phyloP scores from a whole-genome alignment of 2,888 invertebrate species.

The Coronaproctus castanopsis region DNA sequence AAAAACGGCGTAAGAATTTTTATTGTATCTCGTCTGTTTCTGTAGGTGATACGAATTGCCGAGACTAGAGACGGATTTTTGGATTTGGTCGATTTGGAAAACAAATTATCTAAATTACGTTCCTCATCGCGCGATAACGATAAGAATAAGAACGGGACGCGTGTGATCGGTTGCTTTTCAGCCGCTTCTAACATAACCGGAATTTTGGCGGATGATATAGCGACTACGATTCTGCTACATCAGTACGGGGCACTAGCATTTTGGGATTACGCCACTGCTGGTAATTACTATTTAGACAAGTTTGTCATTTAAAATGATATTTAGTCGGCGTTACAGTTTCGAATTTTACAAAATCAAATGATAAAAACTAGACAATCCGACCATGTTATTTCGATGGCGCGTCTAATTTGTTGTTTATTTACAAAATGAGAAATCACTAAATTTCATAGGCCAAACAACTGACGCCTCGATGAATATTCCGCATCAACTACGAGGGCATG shows the following conservation, averaged over 20 bases:
- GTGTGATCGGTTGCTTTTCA: conserved; percentile 63
- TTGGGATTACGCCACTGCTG: conserved; percentile 78
- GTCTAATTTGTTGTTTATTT: too few species aligned
- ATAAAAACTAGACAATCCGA: conserved; percentile 1
- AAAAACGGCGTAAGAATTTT: too few species aligned
- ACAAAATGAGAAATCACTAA: too few species aligned
- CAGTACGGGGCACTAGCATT: conserved; percentile 63
- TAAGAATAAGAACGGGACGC: conserved; percentile 30
- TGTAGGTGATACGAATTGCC: conserved; percentile 55
- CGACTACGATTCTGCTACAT: conserved; percentile 58
- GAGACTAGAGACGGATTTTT: conserved; percentile 61
- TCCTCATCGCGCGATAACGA: conserved; percentile 34
- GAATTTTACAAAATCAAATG: neutral
- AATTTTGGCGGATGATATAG: conserved; percentile 60
- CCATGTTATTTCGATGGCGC: too few species aligned
- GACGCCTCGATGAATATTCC: too few species aligned
- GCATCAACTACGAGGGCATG: too few species aligned
- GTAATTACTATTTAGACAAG: conserved; percentile 25
- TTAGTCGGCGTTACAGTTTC: neutral
- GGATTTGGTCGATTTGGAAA: conserved; percentile 53
- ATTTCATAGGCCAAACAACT: too few species aligned
- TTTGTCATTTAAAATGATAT: neutral
- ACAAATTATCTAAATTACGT: conserved; percentile 27
- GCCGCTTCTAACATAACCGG: conserved; percentile 79
- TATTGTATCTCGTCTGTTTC: too few species aligned